These are phyloP conservation scores for Polypterus bichir DNA, from an alignment of 2,113 vertebrate species.

Conservation along the genomic window DNA sequence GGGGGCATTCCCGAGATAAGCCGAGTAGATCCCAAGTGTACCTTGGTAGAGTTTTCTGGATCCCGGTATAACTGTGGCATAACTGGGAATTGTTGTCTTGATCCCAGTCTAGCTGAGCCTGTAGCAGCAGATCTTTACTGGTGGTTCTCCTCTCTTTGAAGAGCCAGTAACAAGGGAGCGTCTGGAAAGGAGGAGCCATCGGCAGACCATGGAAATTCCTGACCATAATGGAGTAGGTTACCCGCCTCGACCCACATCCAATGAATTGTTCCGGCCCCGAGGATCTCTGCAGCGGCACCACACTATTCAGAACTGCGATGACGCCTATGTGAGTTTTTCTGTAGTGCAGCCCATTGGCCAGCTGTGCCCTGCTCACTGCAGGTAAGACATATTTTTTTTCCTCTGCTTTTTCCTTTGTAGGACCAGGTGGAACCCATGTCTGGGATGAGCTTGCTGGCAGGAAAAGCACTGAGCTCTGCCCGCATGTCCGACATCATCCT, in stretches of 20 bases:
- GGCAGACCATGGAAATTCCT: slow-evolving; percentile 72
- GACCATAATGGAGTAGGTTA: slow-evolving; percentile 75
- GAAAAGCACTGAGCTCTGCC: slow-evolving; percentile 87
- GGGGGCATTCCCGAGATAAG: too few relatives aligned
- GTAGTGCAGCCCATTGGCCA: accelerated
- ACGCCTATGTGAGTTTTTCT: slow-evolving; percentile 76
- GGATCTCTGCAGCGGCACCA: slow-evolving; percentile 84
- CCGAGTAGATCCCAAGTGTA: too few relatives aligned
- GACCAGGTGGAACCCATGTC: slow-evolving; percentile 84
- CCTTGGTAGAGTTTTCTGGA: too few relatives aligned
- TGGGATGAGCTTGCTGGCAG: slow-evolving; percentile 92
- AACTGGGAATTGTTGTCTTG: too few relatives aligned
- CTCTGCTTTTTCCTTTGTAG: slow-evolving; percentile 32
- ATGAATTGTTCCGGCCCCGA: slow-evolving; percentile 61
- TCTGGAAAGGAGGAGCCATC: slow-evolving; percentile 60
- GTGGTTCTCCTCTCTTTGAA: not conserved
- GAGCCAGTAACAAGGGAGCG: slow-evolving; percentile 45
- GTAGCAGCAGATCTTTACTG: too few relatives aligned
- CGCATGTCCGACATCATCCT: slow-evolving; percentile 89
- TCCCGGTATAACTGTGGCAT: too few relatives aligned
- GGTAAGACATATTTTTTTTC: not conserved
- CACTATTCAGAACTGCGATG: slow-evolving; percentile 92
- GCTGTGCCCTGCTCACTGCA: not conserved
- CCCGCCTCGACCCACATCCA: slow-evolving; percentile 42
- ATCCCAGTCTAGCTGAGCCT: too few relatives aligned